phyloP scores from a whole-genome alignment of 2,797 vertebrate genomes.

The Molossus alvarezi region DNA sequence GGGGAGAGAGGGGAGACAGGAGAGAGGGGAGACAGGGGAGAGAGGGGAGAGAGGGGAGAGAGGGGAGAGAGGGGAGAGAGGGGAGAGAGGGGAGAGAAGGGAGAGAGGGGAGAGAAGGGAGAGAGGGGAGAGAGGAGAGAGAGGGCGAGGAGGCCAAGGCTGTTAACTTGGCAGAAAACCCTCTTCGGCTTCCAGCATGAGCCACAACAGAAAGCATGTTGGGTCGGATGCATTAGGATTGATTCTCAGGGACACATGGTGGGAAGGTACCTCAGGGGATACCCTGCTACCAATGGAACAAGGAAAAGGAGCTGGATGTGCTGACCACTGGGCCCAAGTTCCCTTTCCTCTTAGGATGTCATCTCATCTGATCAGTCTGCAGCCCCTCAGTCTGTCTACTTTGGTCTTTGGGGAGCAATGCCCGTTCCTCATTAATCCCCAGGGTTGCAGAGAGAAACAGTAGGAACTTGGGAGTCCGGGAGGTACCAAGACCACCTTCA shows the following conservation, averaged over 20 bases:
- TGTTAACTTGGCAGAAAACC: neutral
- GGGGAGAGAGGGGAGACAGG: too few species aligned
- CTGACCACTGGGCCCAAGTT: too few species aligned
- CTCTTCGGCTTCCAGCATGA: neutral
- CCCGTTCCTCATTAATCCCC: neutral
- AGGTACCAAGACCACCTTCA: neutral
- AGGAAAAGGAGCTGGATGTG: neutral
- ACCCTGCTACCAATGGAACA: neutral
- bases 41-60: neutral
- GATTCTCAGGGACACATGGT: neutral
- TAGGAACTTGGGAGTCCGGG: neutral
- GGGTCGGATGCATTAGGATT: neutral
- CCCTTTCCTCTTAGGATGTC: neutral
- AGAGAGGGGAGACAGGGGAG: too few species aligned
- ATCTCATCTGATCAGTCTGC: neutral
- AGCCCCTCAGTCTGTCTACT: neutral
- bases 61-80: too few species aligned
- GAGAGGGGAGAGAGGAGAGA: neutral
- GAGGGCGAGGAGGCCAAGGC: too few species aligned
- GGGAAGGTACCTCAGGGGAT: neutral
- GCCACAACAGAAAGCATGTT: neutral
- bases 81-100: neutral
- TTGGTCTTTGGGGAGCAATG: neutral
- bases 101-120: too few species aligned
- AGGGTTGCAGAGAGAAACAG: neutral